These are phyloP conservation scores for Danio albolineatus DNA, from an alignment of 2,797 vertebrate species.

Conservation along the genomic window DNA sequence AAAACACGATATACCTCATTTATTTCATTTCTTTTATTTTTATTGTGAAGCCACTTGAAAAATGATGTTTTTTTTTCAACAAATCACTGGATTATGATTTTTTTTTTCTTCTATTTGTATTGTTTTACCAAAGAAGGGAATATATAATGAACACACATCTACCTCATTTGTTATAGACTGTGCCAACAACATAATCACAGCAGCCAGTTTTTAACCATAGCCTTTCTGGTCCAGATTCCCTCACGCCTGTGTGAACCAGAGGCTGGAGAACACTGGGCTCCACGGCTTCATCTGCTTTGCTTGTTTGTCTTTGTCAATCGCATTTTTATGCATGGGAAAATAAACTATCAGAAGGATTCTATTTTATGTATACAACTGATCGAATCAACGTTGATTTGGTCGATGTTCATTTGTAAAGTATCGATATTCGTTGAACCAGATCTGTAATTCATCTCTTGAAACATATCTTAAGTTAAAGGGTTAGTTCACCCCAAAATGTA, in stretches of 20 bases:
- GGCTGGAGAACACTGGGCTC: constrained; percentile 51
- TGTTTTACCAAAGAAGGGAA: constrained; percentile 83
- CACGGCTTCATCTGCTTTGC: constrained; percentile 61
- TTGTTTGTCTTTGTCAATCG: constrained; percentile 58
- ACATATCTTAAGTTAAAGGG: constrained; percentile 37
- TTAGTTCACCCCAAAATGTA: too few species aligned
- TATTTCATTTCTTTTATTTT: constrained; percentile 73
- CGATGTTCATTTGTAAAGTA: constrained; percentile 39
- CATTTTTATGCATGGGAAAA: constrained; percentile 48
- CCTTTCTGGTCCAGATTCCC: constrained; percentile 50
- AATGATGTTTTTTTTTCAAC: constrained; percentile 70
- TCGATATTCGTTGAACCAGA: constrained; percentile 51
- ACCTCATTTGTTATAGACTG: constrained; percentile 83
- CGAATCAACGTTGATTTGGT: constrained; percentile 53
- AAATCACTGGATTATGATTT: constrained; percentile 74
- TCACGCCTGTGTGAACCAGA: constrained; percentile 58
- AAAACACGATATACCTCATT: constrained; percentile 80
- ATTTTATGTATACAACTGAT: constrained; percentile 57
- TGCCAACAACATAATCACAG: constrained; percentile 74
- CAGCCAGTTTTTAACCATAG: constrained; percentile 66
- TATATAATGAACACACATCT: constrained; percentile 80
- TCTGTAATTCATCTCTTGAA: constrained; percentile 47
- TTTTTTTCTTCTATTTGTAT: constrained; percentile 70
- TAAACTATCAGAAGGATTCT: constrained; percentile 59
- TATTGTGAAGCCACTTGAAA: constrained; percentile 76